Evolutionary conservation across 2,888 invertebrate species (phyloP).

Genomic region (Hirtodrosophila alboralis): DNA sequence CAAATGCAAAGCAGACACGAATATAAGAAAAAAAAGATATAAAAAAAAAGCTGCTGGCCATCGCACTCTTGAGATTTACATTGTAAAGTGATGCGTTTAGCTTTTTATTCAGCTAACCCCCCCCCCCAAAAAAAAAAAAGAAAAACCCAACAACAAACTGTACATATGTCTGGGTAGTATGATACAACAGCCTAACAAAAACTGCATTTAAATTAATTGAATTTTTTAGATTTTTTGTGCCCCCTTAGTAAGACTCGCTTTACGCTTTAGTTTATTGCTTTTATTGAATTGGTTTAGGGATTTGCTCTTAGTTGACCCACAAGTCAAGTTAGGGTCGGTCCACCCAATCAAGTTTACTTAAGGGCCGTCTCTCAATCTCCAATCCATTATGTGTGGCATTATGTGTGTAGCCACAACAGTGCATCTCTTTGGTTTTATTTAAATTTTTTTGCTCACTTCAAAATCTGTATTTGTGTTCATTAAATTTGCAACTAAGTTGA

Average conservation of each 20-base stretch:
- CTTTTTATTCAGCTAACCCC: constrained; percentile 7
- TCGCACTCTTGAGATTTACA: constrained; percentile 79
- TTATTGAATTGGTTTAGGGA: constrained; percentile 80
- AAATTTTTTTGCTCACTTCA: constrained; percentile 15
- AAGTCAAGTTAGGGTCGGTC: constrained; percentile 50
- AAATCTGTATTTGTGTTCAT: constrained; percentile 62
- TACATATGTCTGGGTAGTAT: constrained; percentile 6
- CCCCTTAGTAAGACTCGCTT: constrained; percentile 1
- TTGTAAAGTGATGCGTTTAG: constrained; percentile 72
- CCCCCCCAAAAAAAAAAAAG: constrained; percentile 7
- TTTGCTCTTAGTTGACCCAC: constrained; percentile 64
- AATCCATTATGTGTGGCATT: constrained; percentile 55
- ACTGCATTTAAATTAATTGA: constrained; percentile 79
- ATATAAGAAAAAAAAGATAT: constrained; percentile 29
- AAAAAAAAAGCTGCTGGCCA: constrained; percentile 51
- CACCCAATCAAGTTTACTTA: constrained; percentile 50
- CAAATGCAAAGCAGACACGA: constrained; percentile 60
- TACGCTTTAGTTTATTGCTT: constrained; percentile 58
- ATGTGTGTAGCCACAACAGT: constrained; percentile 35
- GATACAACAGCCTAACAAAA: constrained; percentile 51
- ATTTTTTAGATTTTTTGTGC: constrained; percentile 56
- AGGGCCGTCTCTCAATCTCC: constrained; percentile 48
- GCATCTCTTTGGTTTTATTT: constrained; percentile 20
- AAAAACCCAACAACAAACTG: neutral
- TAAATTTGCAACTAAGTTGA: constrained; percentile 68